Evolutionary conservation across 2,113 vertebrate genomes (phyloP).

Genomic region (Cyanoderma ruficeps): DNA sequence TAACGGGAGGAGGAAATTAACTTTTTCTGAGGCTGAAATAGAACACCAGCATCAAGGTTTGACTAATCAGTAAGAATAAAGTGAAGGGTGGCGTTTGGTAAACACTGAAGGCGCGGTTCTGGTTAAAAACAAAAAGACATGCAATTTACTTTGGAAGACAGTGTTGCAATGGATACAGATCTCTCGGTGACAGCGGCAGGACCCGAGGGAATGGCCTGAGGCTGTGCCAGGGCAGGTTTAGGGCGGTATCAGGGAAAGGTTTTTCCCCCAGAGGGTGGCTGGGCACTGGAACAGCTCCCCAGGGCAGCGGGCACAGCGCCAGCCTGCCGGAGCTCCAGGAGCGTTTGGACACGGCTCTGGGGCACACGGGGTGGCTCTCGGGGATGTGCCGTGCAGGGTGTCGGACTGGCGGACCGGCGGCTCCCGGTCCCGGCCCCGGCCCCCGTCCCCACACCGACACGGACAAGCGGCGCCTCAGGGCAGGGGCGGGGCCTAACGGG

Average conservation of each 20-base stretch:
- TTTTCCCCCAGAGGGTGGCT: not conserved
- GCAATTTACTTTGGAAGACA: not conserved
- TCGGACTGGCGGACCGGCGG: too few relatives aligned
- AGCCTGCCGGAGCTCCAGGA: too few relatives aligned
- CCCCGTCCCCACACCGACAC: too few relatives aligned
- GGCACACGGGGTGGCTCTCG: too few relatives aligned
- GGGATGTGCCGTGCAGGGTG: not conserved
- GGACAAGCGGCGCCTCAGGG: not conserved
- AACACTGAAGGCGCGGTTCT: not conserved
- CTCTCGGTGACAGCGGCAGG: not conserved
- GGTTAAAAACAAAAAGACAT: fast-evolving
- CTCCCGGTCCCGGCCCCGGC: too few relatives aligned
- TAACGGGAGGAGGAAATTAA: not conserved
- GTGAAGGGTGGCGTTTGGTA: fast-evolving
- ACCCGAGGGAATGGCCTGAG: not conserved
- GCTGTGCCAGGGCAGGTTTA: not conserved
- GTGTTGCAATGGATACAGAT: fast-evolving
- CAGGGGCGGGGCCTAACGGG: not conserved
- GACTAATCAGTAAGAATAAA: not conserved
- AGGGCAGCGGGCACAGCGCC: too few relatives aligned
- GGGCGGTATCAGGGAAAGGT: not conserved
- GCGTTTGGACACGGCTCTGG: too few relatives aligned
- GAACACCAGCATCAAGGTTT: not conserved
- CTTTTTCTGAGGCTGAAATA: not conserved
- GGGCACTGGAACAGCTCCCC: not conserved